Base-by-base conservation (phyloP, 2,797 vertebrate species). In the Labroides dimidiatus region DNA sequence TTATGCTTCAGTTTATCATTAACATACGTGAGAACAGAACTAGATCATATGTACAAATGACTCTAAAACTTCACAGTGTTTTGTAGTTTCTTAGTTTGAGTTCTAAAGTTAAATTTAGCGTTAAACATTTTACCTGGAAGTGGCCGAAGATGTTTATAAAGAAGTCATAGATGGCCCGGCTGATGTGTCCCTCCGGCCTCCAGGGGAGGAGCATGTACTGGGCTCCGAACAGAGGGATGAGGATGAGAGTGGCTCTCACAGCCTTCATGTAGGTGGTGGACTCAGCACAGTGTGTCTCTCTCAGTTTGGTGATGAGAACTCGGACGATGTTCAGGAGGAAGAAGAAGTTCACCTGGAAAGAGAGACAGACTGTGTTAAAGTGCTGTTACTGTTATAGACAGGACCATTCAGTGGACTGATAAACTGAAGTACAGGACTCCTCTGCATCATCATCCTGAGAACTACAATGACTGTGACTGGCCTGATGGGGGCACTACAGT, bases 241-340 rank as follows among this genome's bases (percentile, higher is more conserved):
- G 93, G 83, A 95, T 93, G 64, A 95, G 93, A 0, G 93, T 94
- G 74, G 93, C 94, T 33, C 94, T 87, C 15, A 95, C 94, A 0
- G 88, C 94, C 84, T 95, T 95, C 93, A 95, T 94, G 87, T 95
- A 95, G 68, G 90, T 23, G 0, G 87, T 94, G 74, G 90, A 92
- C 84, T 95, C 93, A 0, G 90, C 85, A 0, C 81, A 88, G 90
- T 95, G 94, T 15, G 94, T 95, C 21, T 91, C 82, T 71, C 87
- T 91, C 75, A 95, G 88, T 74, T 95, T 95, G 65, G 94, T 95
- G 88, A 95, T 92, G 60, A 95, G 85, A 37, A 95, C 94, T 14
- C 94, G 91, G 21, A 95, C 81, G 6, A 95, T 95, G 81, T 95
- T 95, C 52, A 95, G 80, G 43, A 95, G 92, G 63, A 95, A 95